These are phyloP conservation scores for Penaeus chinensis DNA, from an alignment of 1,140 invertebrate genomes.

Conservation along the genomic window DNA sequence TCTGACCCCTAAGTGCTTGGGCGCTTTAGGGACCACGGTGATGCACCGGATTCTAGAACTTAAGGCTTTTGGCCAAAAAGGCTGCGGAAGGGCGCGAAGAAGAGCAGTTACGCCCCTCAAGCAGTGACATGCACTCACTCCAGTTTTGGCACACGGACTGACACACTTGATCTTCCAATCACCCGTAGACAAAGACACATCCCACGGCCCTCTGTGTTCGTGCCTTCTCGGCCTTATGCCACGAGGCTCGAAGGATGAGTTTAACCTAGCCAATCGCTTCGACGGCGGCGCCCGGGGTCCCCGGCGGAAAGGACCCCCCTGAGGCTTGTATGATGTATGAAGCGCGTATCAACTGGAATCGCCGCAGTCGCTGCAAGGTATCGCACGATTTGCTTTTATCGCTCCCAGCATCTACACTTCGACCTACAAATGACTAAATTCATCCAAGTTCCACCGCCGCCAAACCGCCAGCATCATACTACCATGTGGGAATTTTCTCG, in stretches of 20 bases:
- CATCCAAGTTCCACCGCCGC: not conserved
- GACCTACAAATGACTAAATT: constrained; percentile 36
- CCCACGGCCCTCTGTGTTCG: not conserved
- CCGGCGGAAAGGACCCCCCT: not conserved
- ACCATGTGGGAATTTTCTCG: constrained; percentile 26
- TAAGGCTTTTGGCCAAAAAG: not conserved
- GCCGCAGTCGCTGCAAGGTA: constrained; percentile 19
- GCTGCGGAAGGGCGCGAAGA: too few relatives aligned
- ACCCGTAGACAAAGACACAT: constrained; percentile 10
- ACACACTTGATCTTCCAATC: constrained; percentile 38
- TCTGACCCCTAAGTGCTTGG: not conserved
- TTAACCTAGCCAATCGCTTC: not conserved
- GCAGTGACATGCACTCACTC: constrained; percentile 24
- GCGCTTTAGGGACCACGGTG: not conserved
- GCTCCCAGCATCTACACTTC: constrained; percentile 19
- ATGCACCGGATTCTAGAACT: not conserved
- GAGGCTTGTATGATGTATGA: constrained; percentile 42
- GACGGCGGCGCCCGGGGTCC: not conserved
- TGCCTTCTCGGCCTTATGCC: not conserved
- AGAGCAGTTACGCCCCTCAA: constrained; percentile 3
- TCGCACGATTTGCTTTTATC: constrained; percentile 26
- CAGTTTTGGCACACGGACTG: constrained; percentile 30
- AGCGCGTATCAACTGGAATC: constrained; percentile 26
- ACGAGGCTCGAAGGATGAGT: not conserved
- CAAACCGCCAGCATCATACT: not conserved